These are phyloP conservation scores for Torymus tubicola DNA, from an alignment of 2,888 invertebrate genomes.

Conservation along the genomic window DNA sequence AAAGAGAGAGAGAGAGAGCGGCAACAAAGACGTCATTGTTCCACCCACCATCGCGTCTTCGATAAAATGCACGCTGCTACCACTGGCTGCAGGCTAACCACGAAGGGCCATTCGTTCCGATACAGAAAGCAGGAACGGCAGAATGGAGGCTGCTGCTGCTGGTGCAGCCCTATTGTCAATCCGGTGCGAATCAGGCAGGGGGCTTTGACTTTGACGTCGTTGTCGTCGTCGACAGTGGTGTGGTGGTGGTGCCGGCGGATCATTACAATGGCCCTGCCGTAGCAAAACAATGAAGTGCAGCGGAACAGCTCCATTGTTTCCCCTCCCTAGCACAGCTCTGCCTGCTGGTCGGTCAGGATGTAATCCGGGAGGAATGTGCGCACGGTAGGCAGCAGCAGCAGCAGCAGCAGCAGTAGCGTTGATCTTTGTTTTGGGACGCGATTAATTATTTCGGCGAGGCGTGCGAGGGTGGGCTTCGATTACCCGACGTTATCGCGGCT, in stretches of 20 bases:
- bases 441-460: conserved; percentile 36
- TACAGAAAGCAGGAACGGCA: not conserved
- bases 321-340: not conserved
- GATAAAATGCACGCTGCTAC: conserved; percentile 22
- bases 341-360: no score
- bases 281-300: conserved; percentile 45
- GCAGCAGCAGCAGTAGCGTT: no score
- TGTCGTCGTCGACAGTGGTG: no score
- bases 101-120: conserved; percentile 20
- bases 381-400: not conserved
- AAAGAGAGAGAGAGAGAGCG: no score
- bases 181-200: conserved; percentile 19
- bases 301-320: conserved; percentile 44
- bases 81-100: not conserved
- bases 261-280: conserved; percentile 30
- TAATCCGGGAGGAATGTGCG: conserved; percentile 16
- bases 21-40: conserved; percentile 46
- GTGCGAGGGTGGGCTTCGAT: not conserved
- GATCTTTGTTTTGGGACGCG: conserved; percentile 27
- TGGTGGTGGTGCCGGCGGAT: not conserved
- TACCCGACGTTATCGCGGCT: conserved; percentile 11
- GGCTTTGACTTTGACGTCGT: conserved; percentile 48
- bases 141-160: conserved; percentile 12
- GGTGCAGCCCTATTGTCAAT: conserved; percentile 28
- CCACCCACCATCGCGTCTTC: conserved; percentile 5